Conservation (phyloP, 1,140 invertebrate genomes). For the Zaprionus nigranus region DNA sequence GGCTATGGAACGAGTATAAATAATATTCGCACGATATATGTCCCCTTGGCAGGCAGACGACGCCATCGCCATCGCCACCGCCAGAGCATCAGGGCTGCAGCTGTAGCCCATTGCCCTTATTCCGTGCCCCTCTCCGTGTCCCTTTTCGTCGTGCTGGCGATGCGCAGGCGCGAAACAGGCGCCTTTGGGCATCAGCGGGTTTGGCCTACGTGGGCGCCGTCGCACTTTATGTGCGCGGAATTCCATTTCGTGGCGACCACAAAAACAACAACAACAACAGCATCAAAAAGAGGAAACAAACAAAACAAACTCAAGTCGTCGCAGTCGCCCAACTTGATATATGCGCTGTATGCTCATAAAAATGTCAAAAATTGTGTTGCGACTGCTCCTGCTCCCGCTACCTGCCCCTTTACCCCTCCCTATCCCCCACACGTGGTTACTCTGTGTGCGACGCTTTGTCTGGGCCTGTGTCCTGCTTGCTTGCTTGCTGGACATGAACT, state of each 20-base stretch:
- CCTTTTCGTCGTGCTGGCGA: constrained; percentile 23
- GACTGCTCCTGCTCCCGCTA: constrained; percentile 10
- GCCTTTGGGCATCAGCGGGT: constrained; percentile 69
- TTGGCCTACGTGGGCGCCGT: constrained; percentile 78
- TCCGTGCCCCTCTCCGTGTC: not conserved
- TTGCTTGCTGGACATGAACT: constrained; percentile 23
- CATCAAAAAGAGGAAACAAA: constrained; percentile 27
- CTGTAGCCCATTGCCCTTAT: constrained; percentile 5
- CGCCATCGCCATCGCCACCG: constrained; percentile 47
- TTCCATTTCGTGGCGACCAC: constrained; percentile 51
- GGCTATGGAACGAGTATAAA: constrained; percentile 67
- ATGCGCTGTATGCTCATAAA: constrained; percentile 83
- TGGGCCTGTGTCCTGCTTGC: constrained; percentile 43
- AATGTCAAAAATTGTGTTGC: constrained; percentile 82
- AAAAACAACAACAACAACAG: constrained; percentile 36
- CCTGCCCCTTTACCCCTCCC: too few species aligned
- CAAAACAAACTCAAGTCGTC: constrained; percentile 47
- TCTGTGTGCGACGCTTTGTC: constrained; percentile 68
- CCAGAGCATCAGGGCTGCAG: constrained; percentile 7
- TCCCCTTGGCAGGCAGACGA: constrained; percentile 77
- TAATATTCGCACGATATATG: constrained; percentile 83
- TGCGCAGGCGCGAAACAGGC: constrained; percentile 79
- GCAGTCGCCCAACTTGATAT: constrained; percentile 78
- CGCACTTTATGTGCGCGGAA: constrained; percentile 69
- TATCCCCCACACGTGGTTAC: constrained; percentile 2